A percentile compares a stretch with the other conserved stretches of the same genome.
Conservation (phyloP, 2,888 invertebrate genomes). For the Noctua comes region DNA sequence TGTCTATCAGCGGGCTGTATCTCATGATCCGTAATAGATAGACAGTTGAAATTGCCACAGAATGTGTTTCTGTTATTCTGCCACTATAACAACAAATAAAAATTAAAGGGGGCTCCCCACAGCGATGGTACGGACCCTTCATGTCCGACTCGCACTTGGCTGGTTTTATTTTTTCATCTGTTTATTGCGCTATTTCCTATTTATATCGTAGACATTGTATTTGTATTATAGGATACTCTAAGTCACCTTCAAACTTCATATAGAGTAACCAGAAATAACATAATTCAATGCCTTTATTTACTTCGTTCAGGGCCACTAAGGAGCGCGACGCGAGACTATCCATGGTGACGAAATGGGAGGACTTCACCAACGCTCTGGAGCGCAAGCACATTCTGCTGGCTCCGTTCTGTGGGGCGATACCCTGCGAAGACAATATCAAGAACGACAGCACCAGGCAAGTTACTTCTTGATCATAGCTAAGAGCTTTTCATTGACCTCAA, state of each 20-base stretch:
- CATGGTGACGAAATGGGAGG: constrained; percentile 94
- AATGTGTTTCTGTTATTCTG: too few relatives aligned
- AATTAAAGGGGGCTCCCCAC: too few relatives aligned
- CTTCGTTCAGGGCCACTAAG: constrained; percentile 92
- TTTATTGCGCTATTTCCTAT: background rate
- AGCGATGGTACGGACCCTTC: too few relatives aligned
- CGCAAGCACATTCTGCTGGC: constrained; percentile 97
- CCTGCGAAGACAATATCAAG: constrained; percentile 99
- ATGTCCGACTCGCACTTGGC: too few relatives aligned
- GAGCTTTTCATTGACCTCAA: background rate
- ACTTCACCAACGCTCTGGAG: constrained; percentile 95
- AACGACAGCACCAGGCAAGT: constrained; percentile 96
- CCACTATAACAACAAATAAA: too few relatives aligned
- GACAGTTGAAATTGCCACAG: too few relatives aligned
- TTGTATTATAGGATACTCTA: background rate
- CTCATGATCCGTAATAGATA: too few relatives aligned
- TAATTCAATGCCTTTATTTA: background rate
- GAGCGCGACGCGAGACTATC: constrained; percentile 94
- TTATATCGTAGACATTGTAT: background rate
- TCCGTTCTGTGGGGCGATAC: constrained; percentile 97
- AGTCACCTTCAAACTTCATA: background rate
- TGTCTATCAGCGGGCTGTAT: too few relatives aligned
- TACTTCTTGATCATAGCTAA: background rate
- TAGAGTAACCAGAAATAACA: background rate
- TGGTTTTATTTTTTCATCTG: background rate